Conservation (phyloP, 2,888 invertebrate genomes). For the Dynastes grantii region DNA sequence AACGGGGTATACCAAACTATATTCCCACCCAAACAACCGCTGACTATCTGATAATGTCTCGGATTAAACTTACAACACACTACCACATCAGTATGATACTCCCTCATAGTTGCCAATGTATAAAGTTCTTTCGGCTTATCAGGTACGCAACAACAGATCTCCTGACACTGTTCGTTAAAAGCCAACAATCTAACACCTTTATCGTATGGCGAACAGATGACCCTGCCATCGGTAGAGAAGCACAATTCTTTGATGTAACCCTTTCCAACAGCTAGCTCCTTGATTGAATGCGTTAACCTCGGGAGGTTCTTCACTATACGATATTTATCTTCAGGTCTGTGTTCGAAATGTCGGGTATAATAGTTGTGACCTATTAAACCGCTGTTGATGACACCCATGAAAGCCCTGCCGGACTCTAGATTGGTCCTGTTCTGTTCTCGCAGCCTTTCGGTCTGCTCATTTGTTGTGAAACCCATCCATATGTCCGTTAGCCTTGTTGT, state of each 20-base stretch:
- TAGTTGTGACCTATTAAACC: constrained; percentile 65
- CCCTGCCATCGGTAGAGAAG: constrained; percentile 91
- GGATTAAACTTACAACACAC: constrained; percentile 94
- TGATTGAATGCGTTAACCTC: constrained; percentile 84
- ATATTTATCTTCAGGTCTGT: constrained; percentile 64
- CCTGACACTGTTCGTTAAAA: constrained; percentile 84
- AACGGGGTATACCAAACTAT: constrained; percentile 92
- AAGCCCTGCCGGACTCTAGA: constrained; percentile 55
- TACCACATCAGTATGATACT: constrained; percentile 87
- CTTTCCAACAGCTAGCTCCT: constrained; percentile 91
- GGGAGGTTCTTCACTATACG: constrained; percentile 81
- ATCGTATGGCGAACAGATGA: constrained; percentile 92
- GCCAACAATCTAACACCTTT: constrained; percentile 89
- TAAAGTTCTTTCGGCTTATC: constrained; percentile 72
- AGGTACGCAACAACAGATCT: constrained; percentile 81
- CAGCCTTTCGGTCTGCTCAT: constrained; percentile 59
- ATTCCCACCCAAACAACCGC: constrained; percentile 91
- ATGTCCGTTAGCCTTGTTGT: constrained; percentile 64
- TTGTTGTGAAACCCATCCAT: constrained; percentile 68
- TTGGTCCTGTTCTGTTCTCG: constrained; percentile 46
- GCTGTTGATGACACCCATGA: constrained; percentile 67
- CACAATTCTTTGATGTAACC: constrained; percentile 95
- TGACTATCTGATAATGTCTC: constrained; percentile 87
- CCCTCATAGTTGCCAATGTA: constrained; percentile 79
- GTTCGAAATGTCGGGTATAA: constrained; percentile 62